Conservation (phyloP, 2,888 invertebrate genomes). For the Platynereis dumerilii region DNA sequence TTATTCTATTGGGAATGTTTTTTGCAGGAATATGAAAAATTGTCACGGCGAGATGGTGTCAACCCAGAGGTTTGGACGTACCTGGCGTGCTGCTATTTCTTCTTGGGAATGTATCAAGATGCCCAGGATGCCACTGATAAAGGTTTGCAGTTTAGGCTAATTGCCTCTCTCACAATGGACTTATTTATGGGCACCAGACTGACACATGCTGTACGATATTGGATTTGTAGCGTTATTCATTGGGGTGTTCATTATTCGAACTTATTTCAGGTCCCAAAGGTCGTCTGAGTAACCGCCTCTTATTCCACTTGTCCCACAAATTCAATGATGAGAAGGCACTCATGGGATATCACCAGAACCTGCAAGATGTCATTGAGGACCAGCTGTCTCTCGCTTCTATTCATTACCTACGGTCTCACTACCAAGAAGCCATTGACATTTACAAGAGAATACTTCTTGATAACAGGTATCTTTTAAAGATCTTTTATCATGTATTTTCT, state of each 20-base stretch:
- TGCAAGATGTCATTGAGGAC: constrained; percentile 90
- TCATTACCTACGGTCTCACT: constrained; percentile 94
- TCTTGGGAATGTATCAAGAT: constrained; percentile 83
- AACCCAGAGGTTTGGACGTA: constrained; percentile 75
- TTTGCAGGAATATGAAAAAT: constrained; percentile 63
- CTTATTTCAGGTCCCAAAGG: constrained; percentile 64
- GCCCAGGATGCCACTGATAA: constrained; percentile 69
- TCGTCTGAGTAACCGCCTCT: constrained; percentile 77
- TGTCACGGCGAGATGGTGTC: constrained; percentile 67
- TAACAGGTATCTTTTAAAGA: constrained; percentile 73
- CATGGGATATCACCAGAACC: constrained; percentile 81
- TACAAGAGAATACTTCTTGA: constrained; percentile 92
- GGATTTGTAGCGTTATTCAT: too few species aligned
- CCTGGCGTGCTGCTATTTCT: constrained; percentile 93
- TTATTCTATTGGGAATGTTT: too few species aligned
- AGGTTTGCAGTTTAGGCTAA: constrained; percentile 58
- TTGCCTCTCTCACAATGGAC: too few species aligned
- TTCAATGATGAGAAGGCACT: constrained; percentile 85
- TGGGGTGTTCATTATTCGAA: too few species aligned
- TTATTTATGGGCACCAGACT: too few species aligned
- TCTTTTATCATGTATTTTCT: not conserved
- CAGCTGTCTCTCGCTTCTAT: constrained; percentile 94
- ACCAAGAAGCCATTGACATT: constrained; percentile 98
- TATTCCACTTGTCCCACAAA: constrained; percentile 94
- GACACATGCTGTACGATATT: too few species aligned